phyloP scores from a whole-genome alignment of 2,113 vertebrate species.

The Charina bottae region DNA sequence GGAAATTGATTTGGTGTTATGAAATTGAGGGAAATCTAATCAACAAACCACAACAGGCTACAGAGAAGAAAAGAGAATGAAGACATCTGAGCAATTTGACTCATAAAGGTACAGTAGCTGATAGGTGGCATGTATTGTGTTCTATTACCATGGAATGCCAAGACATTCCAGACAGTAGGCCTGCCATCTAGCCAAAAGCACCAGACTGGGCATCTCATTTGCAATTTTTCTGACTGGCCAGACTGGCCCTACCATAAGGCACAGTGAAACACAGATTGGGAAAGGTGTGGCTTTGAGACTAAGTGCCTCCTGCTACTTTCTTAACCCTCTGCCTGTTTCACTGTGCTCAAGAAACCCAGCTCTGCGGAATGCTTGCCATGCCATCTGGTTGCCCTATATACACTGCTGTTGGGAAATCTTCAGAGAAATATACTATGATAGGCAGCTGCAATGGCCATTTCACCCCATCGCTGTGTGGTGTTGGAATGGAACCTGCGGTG shows the following conservation, averaged over 20 bases:
- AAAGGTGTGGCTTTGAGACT: background rate
- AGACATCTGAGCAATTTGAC: background rate
- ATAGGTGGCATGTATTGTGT: too few relatives aligned
- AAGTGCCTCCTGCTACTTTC: background rate
- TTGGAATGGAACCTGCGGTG: background rate
- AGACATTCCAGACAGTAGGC: background rate
- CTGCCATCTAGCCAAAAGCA: background rate
- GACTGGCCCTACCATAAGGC: background rate
- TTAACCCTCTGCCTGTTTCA: background rate
- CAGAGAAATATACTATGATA: background rate
- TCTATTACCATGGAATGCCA: too few relatives aligned
- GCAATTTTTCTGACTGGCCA: background rate
- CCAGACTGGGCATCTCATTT: background rate
- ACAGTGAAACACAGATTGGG: background rate
- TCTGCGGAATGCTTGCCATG: background rate
- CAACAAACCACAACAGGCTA: background rate
- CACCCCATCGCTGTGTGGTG: background rate
- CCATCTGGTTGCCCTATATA: background rate
- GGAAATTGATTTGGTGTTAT: background rate
- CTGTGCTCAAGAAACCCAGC: background rate
- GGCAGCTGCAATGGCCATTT: background rate
- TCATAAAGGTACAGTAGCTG: background rate
- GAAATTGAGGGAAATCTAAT: background rate
- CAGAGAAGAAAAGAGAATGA: background rate
- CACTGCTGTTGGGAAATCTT: background rate